Evolutionary conservation across 2,113 vertebrate genomes (phyloP), one percentile per base, ranked within the genome.

Genomic region (Arothron firmamentum): DNA sequence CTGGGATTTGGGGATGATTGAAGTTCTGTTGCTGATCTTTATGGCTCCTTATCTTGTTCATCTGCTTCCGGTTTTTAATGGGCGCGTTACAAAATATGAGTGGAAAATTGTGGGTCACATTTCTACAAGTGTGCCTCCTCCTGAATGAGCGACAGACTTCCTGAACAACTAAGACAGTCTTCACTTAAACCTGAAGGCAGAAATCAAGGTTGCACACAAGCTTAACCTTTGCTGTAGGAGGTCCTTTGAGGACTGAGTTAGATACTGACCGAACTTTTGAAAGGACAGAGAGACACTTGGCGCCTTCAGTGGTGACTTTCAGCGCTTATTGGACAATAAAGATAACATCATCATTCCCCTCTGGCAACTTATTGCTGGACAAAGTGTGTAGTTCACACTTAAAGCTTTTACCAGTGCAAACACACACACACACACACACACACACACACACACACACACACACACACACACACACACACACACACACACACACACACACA

Each of bases 271-370:
- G 17, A 74, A 67, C 45, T 61, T 74, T 69, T 49, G 52, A 55
- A 6, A 46, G 17, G 45, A 56, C 47, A 59, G 60, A 76, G 50
- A 65, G 31, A 12, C 52, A 43, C 14, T 73, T 17, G 13, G 46
- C 47, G 55, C 59, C 16, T 45, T 72, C 69, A 85, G 79, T 11
- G 59, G n/a, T 64, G 65, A 59, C 67, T 82, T 78, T 81, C 76
- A 74, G 69, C 59, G 70, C 72, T 79, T 76, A 85, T 84, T 79
- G 72, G 78, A 43, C 58, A 79, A 76, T 78, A 78, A 82, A 83
- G 65, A 10, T n/a, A 67, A 70, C n/a, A 11, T 72, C 72, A 77
- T 46, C 60, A 67, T 77, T 70, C 53, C 65, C 31, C 23, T 28
- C 60, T 58, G 49, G 71, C 75, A 84, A 83, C 82, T 77, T 64